These are phyloP conservation scores for Neoniphon sammara DNA, from an alignment of 2,797 vertebrate species.

Conservation along the genomic window DNA sequence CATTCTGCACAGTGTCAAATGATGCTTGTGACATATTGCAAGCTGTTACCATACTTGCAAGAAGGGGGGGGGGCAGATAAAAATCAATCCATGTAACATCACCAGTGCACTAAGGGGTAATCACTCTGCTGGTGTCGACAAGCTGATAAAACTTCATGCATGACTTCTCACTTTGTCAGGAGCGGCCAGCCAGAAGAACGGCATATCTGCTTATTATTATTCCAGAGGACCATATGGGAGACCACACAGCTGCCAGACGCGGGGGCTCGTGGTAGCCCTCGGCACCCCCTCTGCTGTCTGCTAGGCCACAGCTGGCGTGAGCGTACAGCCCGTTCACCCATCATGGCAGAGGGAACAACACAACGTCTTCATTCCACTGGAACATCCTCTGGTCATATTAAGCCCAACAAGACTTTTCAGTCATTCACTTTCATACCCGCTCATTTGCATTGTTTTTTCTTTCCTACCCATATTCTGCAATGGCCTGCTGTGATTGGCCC, in stretches of 20 bases:
- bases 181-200: slow-evolving; percentile 66
- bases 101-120: slow-evolving; percentile 59
- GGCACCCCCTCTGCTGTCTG: slow-evolving; percentile 34
- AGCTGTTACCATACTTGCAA: slow-evolving; percentile 24
- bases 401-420: background rate
- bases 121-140: slow-evolving; percentile 71
- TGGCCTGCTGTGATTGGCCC: too few relatives aligned
- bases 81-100: slow-evolving; percentile 51
- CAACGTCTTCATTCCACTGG: slow-evolving; percentile 34
- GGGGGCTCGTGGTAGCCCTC: slow-evolving; percentile 43
- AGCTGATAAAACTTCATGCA: slow-evolving; percentile 73
- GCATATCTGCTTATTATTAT: slow-evolving; percentile 74
- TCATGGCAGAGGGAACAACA: slow-evolving; percentile 7
- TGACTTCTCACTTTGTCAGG: slow-evolving; percentile 69
- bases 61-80: background rate
- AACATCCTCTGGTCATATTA: slow-evolving; percentile 22
- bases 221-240: slow-evolving; percentile 74
- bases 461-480: too few relatives aligned
- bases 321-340: slow-evolving; percentile 13
- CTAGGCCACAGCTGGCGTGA: slow-evolving; percentile 32
- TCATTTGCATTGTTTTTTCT: too few relatives aligned
- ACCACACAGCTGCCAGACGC: slow-evolving; percentile 66
- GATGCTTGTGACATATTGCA: background rate
- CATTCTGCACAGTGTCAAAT: background rate
- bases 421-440: background rate